Evolutionary conservation across 2,797 vertebrate species (phyloP).

Genomic region (Hapalemur alaotrensis): DNA sequence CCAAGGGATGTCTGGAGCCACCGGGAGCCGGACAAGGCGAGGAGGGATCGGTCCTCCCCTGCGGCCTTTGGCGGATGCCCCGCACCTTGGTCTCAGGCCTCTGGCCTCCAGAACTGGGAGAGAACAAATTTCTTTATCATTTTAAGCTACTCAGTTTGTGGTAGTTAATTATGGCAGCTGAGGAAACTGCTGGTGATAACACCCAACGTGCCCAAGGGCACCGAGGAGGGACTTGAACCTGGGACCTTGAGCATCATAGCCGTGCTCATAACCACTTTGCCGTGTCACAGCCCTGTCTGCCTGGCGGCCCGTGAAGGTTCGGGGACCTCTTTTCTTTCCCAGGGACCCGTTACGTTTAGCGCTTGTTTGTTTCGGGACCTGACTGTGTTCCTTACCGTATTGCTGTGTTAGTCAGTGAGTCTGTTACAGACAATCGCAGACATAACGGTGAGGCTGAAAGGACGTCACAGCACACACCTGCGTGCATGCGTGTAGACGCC

Average conservation of each 20-base stretch:
- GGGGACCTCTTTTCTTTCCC: not conserved
- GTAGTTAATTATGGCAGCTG: not conserved
- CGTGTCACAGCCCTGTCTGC: not conserved
- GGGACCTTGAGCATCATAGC: not conserved
- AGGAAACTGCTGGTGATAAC: not conserved
- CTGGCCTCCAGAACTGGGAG: not conserved
- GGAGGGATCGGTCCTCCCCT: too few relatives aligned
- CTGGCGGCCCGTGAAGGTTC: not conserved
- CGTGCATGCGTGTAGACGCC: not conserved
- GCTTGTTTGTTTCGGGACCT: not conserved
- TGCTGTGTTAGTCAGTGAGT: not conserved
- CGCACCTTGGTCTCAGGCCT: not conserved
- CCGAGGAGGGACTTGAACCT: too few relatives aligned
- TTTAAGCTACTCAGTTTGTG: accelerated
- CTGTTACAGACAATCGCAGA: not conserved
- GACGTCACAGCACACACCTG: too few relatives aligned
- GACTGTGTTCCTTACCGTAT: not conserved
- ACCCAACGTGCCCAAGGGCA: too few relatives aligned
- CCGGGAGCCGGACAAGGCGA: not conserved
- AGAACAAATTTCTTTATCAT: not conserved
- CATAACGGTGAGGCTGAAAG: not conserved
- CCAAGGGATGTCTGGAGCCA: not conserved
- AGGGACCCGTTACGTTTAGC: not conserved
- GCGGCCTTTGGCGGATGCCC: not conserved
- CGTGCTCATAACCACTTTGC: not conserved